Percentiles rank a stretch among this genome's conserved stretches.
Conservation (phyloP, 1,140 invertebrate species). For the Pogonomyrmex californicus region DNA sequence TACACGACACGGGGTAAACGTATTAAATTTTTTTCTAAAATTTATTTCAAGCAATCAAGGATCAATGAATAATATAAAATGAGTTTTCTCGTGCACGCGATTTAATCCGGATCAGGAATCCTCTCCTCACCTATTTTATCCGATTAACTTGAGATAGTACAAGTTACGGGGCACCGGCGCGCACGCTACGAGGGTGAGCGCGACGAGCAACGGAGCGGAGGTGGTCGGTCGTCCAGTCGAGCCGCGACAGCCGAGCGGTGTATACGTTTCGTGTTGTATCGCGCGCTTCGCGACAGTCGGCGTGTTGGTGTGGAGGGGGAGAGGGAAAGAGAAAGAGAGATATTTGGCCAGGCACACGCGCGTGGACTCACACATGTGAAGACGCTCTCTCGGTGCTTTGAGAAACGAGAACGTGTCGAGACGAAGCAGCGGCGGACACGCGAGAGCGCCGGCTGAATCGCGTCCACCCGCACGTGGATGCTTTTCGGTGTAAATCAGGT, state of each 20-base stretch:
- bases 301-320: background rate
- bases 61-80: background rate
- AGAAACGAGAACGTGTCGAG: slow-evolving; percentile 3
- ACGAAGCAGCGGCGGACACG: background rate
- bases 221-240: slow-evolving; percentile 79
- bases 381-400: background rate
- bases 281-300: background rate
- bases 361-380: slow-evolving; percentile 8
- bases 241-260: slow-evolving; percentile 81
- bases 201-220: slow-evolving; percentile 74
- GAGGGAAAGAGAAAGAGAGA: background rate
- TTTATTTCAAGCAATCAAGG: background rate
- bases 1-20: too few species aligned
- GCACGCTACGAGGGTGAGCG: slow-evolving; percentile 75
- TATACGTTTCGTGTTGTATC: slow-evolving; percentile 61
- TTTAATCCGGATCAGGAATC: background rate
- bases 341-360: background rate
- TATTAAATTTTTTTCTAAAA: background rate
- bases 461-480: slow-evolving; percentile 19
- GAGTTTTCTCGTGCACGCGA: background rate
- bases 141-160: background rate
- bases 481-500: slow-evolving; percentile 5
- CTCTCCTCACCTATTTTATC: background rate
- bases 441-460: background rate
- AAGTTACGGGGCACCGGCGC: slow-evolving; percentile 52